phyloP scores from a whole-genome alignment of 1,140 invertebrate species.

The Eueides isabella region DNA sequence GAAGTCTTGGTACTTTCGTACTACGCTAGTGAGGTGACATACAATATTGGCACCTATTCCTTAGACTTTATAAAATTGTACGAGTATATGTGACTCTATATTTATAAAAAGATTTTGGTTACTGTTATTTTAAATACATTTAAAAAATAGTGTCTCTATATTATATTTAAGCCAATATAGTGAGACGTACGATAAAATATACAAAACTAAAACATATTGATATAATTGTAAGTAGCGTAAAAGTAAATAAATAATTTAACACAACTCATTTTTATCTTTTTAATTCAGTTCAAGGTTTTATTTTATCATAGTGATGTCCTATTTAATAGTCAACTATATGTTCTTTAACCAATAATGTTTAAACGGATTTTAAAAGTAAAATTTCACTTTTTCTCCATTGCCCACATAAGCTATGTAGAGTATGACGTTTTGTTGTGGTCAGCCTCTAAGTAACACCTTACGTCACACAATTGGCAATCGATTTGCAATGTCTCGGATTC shows the following conservation, averaged over 20 bases:
- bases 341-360: background rate
- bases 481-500: conserved; percentile 60
- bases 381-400: background rate
- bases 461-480: conserved; percentile 52
- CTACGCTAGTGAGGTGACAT: conserved; percentile 14
- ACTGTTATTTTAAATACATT: background rate
- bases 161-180: background rate
- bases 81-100: background rate
- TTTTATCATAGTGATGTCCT: background rate
- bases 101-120: background rate
- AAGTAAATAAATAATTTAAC: background rate
- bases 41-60: background rate
- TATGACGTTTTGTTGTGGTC: background rate
- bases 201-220: background rate
- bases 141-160: background rate
- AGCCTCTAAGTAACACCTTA: conserved; percentile 31
- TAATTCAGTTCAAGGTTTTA: conserved; percentile 4
- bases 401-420: background rate
- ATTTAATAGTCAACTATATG: background rate
- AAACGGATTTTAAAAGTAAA: background rate
- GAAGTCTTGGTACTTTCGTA: too few species aligned
- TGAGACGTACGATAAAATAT: background rate
- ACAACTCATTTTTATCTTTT: background rate
- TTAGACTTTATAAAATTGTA: background rate
- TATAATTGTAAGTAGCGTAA: background rate